These are phyloP conservation scores for Formicarius rufipectus DNA, from an alignment of 2,113 vertebrate genomes.

Conservation along the genomic window DNA sequence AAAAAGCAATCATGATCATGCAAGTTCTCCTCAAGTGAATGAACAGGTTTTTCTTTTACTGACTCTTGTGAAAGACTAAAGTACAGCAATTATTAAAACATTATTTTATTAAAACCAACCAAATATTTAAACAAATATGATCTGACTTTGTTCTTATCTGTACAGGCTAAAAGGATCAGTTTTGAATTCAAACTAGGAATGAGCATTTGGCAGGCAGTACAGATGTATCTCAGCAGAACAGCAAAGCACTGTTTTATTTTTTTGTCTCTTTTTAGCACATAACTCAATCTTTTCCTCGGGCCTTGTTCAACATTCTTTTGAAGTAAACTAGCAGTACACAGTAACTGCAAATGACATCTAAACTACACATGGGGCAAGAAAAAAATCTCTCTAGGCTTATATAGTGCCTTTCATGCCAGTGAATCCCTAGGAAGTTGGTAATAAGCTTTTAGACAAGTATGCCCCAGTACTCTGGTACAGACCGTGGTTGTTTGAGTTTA, in stretches of 20 bases:
- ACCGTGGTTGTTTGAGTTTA: neutral
- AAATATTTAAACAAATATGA: neutral
- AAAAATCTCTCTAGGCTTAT: neutral
- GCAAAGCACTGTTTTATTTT: constrained; percentile 17
- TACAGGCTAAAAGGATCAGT: neutral
- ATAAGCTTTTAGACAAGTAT: constrained; percentile 24
- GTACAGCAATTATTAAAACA: neutral
- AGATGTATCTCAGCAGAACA: neutral
- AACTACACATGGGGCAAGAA: constrained; percentile 2
- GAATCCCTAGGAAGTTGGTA: neutral
- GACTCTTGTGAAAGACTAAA: neutral
- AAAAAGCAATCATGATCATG: neutral
- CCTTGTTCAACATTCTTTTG: constrained; percentile 41
- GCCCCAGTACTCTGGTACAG: neutral
- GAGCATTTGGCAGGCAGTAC: neutral
- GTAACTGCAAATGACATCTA: constrained; percentile 35
- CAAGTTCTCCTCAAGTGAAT: neutral
- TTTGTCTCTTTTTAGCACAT: constrained; percentile 12
- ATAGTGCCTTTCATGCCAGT: constrained; percentile 12
- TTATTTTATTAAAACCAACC: neutral
- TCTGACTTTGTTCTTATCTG: neutral
- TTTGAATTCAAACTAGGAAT: neutral
- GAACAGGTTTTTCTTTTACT: neutral
- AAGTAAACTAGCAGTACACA: constrained; percentile 52
- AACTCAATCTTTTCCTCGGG: constrained; percentile 30